phyloP scores from a whole-genome alignment of 1,140 invertebrate species.

The Coptotermes formosanus region DNA sequence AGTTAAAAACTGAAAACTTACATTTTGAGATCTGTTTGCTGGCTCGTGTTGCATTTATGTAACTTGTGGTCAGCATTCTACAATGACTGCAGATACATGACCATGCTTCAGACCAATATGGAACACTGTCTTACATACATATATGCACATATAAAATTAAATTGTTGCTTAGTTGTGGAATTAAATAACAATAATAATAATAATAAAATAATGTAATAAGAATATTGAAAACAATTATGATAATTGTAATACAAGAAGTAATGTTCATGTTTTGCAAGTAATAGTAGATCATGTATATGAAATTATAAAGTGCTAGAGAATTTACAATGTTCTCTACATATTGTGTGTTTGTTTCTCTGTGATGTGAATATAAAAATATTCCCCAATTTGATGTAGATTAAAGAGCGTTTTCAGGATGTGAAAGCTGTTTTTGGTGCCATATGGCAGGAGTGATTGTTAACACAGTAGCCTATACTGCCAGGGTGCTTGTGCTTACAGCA shows the following conservation, averaged over 20 bases:
- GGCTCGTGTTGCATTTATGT: too few relatives aligned
- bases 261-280: conserved; percentile 31
- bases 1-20: too few relatives aligned
- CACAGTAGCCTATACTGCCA: conserved; percentile 17
- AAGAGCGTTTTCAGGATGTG: conserved; percentile 13
- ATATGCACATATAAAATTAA: conserved; percentile 32
- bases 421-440: conserved; percentile 20
- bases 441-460: conserved; percentile 21
- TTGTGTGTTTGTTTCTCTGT: conserved; percentile 31
- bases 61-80: neutral
- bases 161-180: conserved; percentile 32
- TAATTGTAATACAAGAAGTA: conserved; percentile 27
- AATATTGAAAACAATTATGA: conserved; percentile 31
- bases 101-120: conserved; percentile 22
- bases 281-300: conserved; percentile 30
- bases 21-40: too few relatives aligned
- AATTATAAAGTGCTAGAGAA: conserved; percentile 30
- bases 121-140: conserved; percentile 25
- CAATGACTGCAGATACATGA: neutral
- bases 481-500: neutral
- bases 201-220: too few relatives aligned
- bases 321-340: conserved; percentile 30
- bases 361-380: conserved; percentile 30
- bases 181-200: conserved; percentile 30
- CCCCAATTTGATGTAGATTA: conserved; percentile 30